A percentile compares a stretch with the other conserved stretches of the same genome.
Conservation (phyloP, 1,140 invertebrate genomes). For the Cotesia typhae region DNA sequence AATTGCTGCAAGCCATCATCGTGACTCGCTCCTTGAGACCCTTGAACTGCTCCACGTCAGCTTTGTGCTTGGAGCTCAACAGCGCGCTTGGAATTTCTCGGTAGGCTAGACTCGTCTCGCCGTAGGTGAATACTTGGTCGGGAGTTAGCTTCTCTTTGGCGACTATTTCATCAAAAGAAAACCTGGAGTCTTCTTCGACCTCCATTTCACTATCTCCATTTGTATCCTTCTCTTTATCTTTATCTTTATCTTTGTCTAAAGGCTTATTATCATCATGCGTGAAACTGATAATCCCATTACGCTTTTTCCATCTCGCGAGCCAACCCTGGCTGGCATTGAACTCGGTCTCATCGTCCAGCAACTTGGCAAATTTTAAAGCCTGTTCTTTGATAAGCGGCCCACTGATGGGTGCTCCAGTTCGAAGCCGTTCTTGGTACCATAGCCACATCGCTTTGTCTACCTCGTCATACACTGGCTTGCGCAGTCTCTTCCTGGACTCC, state of each 20-base stretch:
- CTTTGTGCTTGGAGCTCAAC: conserved; percentile 41
- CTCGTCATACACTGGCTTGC: conserved; percentile 4
- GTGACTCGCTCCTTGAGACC: conserved; percentile 39
- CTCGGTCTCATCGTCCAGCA: conserved; percentile 32
- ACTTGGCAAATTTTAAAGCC: conserved; percentile 39
- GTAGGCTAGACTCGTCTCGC: conserved; percentile 51
- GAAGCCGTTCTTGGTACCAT: conserved; percentile 43
- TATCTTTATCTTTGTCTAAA: conserved; percentile 43
- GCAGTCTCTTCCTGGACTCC: background rate
- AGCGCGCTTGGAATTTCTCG: conserved; percentile 46
- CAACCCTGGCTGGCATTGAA: conserved; percentile 46
- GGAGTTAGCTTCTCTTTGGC: conserved; percentile 25
- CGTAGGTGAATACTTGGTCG: conserved; percentile 51
- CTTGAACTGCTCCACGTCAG: conserved; percentile 35
- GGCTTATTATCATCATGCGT: conserved; percentile 34
- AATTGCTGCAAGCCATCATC: conserved; percentile 56
- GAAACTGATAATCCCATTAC: conserved; percentile 34
- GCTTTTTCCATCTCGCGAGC: conserved; percentile 42
- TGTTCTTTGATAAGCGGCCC: conserved; percentile 44
- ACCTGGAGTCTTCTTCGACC: conserved; percentile 39
- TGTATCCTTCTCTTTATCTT: conserved; percentile 40
- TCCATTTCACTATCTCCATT: conserved; percentile 36
- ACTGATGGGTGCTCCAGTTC: conserved; percentile 38
- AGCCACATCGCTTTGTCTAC: conserved; percentile 34
- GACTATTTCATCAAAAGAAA: conserved; percentile 26